Base-by-base conservation (phyloP, 1,140 invertebrate genomes). In the Meteorus sp. region DNA sequence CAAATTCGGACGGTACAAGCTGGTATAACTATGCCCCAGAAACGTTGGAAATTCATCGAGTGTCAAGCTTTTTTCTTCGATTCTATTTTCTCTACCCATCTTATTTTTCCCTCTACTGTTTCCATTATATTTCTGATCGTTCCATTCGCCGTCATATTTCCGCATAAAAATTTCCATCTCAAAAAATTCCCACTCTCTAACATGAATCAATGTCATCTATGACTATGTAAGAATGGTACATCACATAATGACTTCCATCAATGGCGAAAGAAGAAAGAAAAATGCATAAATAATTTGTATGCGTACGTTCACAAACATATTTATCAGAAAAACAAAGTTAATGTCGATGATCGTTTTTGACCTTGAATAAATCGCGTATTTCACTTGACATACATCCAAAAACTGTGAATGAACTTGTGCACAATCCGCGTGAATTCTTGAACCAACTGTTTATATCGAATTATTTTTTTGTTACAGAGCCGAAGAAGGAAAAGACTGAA, bases 401-500 rank as follows among this genome's bases (percentile, higher is more conserved):
- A 22, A 52, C 31, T 29, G 50, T 52, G 31, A 52, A 19, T 11
- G 17, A 52, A 52, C 50, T 52, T 29, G 17, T 17, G 31, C 9
- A 31, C 31, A 0, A 20, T 11, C 27, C 2, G 0, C 9, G 15
- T 52, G 15, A 20, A 22, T 37, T 37, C 1, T 13, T 25, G 11
- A 23, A 23, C 27, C 11, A 47, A 47, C 23, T 47, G 15, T 7
- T n/a, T n/a, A n/a, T n/a, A n/a, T n/a, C n/a, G n/a, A n/a, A 29
- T 29, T 17, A 29, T 65, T 66, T 69, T 71, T 79, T 70, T 66
- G 72, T 86, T 85, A 55, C 86, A 93, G 90, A 92, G 85, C 88
- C 89, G 85, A 91, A 90, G 84, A 92, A 92, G 86, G 90, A 93
- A 81, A 92, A 92, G 85, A 88, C 86, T 87, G 90, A 92, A 82